These are phyloP conservation scores for Mycalesis mineus DNA, from an alignment of 2,888 invertebrate species.

Conservation along the genomic window DNA sequence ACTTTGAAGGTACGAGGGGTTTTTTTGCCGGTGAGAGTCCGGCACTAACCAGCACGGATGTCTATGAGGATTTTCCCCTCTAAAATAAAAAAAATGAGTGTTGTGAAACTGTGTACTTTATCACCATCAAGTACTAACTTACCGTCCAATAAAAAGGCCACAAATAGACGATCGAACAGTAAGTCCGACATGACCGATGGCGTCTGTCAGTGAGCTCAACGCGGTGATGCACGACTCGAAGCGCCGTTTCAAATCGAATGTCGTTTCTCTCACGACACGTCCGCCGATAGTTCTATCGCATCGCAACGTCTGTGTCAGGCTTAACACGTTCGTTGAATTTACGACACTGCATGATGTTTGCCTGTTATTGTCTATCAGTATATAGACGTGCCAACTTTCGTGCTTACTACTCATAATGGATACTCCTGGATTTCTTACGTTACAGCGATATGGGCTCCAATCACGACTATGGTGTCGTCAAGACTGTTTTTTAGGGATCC, in stretches of 20 bases:
- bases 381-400: not conserved
- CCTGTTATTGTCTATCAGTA: conserved; percentile 4
- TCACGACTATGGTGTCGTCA: too few relatives aligned
- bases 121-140: too few relatives aligned
- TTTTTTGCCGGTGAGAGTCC: too few relatives aligned
- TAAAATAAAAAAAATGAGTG: too few relatives aligned
- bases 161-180: not conserved
- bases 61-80: too few relatives aligned
- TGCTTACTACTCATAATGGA: not conserved
- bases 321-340: conserved; percentile 28
- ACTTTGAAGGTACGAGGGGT: too few relatives aligned
- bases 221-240: conserved; percentile 12
- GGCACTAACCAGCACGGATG: too few relatives aligned
- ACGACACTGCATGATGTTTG: conserved; percentile 31
- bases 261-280: not conserved
- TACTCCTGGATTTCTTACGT: too few relatives aligned
- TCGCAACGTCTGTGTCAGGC: conserved; percentile 20
- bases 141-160: too few relatives aligned
- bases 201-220: conserved; percentile 11
- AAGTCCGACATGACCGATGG: not conserved
- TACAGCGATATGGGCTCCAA: too few relatives aligned
- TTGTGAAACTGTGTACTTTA: too few relatives aligned
- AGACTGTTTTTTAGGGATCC: too few relatives aligned
- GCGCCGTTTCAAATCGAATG: conserved; percentile 2
- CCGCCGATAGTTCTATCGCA: conserved; percentile 16